Conservation (phyloP, 2,888 invertebrate genomes). For the Carabus problematicus region DNA sequence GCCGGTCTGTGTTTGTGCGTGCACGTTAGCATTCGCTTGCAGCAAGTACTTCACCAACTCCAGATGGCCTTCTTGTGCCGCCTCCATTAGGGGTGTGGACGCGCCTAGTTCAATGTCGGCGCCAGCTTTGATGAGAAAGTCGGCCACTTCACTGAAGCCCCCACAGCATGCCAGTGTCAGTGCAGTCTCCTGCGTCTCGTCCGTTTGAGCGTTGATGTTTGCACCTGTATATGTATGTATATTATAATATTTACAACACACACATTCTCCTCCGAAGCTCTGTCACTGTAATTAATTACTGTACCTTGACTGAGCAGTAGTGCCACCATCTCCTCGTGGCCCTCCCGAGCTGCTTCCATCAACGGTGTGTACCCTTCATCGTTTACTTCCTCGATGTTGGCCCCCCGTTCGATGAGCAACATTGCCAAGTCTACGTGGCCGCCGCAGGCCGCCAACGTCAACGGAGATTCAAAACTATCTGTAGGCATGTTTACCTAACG, state of each 20-base stretch:
- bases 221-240: slow-evolving; percentile 68
- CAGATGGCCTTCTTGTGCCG: slow-evolving; percentile 96
- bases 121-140: slow-evolving; percentile 93
- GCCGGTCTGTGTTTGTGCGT: slow-evolving; percentile 93
- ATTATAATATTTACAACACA: slow-evolving; percentile 1
- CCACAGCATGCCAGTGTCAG: slow-evolving; percentile 93
- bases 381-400: slow-evolving; percentile 98
- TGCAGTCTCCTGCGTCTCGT: slow-evolving; percentile 98
- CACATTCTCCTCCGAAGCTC: background rate
- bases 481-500: slow-evolving; percentile 93
- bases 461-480: slow-evolving; percentile 98
- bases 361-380: slow-evolving; percentile 99
- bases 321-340: slow-evolving; percentile 98
- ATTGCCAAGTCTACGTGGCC: slow-evolving; percentile 98
- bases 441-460: slow-evolving; percentile 97
- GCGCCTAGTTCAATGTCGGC: slow-evolving; percentile 95
- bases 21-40: slow-evolving; percentile 86
- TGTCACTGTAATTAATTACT: slow-evolving; percentile 11
- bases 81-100: slow-evolving; percentile 98
- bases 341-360: slow-evolving; percentile 99
- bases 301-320: slow-evolving; percentile 85
- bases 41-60: slow-evolving; percentile 90
- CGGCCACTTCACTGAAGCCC: slow-evolving; percentile 93
- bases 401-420: slow-evolving; percentile 93
- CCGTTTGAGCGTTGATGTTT: slow-evolving; percentile 97